phyloP scores from a whole-genome alignment of 2,113 vertebrate species.

The Campylorhamphus procurvoides region DNA sequence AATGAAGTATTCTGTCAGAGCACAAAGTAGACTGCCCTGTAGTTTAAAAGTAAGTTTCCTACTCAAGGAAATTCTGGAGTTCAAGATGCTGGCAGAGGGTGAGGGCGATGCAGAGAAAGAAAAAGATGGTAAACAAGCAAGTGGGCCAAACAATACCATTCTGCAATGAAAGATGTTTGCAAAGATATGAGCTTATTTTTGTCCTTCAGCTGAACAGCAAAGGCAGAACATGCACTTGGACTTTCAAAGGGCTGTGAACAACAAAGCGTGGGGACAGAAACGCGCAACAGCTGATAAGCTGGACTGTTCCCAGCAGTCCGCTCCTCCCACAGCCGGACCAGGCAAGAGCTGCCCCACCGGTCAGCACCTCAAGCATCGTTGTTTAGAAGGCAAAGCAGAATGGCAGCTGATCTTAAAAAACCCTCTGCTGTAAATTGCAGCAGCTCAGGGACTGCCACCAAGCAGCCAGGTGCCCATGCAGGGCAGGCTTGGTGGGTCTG shows the following conservation, averaged over 20 bases:
- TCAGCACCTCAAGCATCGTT: background rate
- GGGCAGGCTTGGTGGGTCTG: rapidly evolving
- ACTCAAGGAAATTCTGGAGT: background rate
- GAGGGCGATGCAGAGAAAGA: background rate
- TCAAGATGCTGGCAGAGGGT: background rate
- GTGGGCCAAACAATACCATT: background rate
- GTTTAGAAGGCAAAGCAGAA: background rate
- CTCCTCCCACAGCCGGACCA: rapidly evolving
- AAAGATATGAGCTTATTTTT: background rate
- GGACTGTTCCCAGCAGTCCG: background rate
- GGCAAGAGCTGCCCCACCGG: rapidly evolving
- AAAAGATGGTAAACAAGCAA: background rate
- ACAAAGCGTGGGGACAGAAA: background rate
- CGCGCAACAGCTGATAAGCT: background rate
- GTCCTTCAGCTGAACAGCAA: background rate
- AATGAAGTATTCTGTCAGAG: background rate
- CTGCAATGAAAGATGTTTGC: background rate
- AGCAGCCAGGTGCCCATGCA: background rate
- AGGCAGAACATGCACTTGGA: background rate
- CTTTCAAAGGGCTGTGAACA: background rate
- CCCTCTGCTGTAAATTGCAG: rapidly evolving
- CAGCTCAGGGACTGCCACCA: background rate
- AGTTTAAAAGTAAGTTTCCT: background rate
- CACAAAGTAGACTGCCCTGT: background rate
- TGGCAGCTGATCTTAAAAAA: background rate